Evolutionary conservation across 2,113 vertebrate genomes (phyloP), one percentile per base, ranked within the genome.

Genomic region (Notarius quadriscutis): DNA sequence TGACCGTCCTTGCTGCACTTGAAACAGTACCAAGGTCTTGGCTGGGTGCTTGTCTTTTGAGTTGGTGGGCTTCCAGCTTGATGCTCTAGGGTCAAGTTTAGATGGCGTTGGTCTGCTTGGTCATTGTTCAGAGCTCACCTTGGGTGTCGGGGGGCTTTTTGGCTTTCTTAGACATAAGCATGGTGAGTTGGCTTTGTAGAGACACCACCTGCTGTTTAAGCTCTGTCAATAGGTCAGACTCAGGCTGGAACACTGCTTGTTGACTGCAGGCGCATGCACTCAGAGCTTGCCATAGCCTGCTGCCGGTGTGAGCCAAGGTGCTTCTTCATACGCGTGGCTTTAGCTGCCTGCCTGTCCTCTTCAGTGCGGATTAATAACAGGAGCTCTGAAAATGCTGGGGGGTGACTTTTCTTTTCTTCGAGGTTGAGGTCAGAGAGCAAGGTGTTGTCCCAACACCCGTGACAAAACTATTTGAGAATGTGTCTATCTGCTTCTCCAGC

Each of bases 381-480:
- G 18, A 88, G 51, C 4, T 90, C 80, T 60, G 84, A 51, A 57
- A 88, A 90, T n/a, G 82, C 20, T 11, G 77, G 63, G 0, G 80
- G 80, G 0, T 22, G 34, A 18, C 69, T 63, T 18, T 62, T n/a
- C 84, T 86, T 90, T 12, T 63, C 57, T 53, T 71, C 58, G 58
- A 85, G 74, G 20, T 90, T 75, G 5, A 87, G 22, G 27, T 81
- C 72, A 8, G 77, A 22, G 62, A 88, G 86, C 30, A 88, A 71
- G n/a, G 79, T 69, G 6, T 88, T 84, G 27, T 88, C 87, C 87
- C 89, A 90, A 17, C 74, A 88, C 27, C 87, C 72, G 7, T 63
- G 62, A 30, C 62, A 25, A 81, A 90, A 88, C 85, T 90, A 62
- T 12, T 78, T 78, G 10, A 53, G 75, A 17, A 80, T 62, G 60